Conservation (phyloP, 2,113 vertebrate species). For the Motacilla tschutschensis region DNA sequence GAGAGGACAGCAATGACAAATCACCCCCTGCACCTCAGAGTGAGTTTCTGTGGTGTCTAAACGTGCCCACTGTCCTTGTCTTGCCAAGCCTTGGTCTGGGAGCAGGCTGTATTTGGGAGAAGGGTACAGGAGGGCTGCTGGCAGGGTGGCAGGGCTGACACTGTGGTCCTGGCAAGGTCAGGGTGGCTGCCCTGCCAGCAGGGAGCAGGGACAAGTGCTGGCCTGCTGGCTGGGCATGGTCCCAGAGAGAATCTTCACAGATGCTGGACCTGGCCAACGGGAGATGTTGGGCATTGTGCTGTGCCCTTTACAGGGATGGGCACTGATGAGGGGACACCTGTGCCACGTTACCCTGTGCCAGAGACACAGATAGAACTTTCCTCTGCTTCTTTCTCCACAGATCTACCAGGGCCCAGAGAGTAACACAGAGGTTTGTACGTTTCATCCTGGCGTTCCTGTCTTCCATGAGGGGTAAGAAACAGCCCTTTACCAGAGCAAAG, state of each 20-base stretch:
- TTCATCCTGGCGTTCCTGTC: constrained; percentile 88
- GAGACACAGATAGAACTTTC: not conserved
- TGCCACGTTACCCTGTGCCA: fast-evolving
- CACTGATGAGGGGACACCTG: not conserved
- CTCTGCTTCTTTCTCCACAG: constrained; percentile 65
- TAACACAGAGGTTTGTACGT: constrained; percentile 76
- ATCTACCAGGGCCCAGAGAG: constrained; percentile 79
- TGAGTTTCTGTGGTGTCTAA: not conserved
- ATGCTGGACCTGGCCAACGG: not conserved
- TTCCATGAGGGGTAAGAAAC: constrained; percentile 93
- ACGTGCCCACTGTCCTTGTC: not conserved
- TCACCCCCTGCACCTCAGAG: not conserved
- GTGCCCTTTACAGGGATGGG: not conserved
- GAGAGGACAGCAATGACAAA: not conserved
- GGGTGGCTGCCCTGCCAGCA: not conserved
- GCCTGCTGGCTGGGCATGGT: not conserved
- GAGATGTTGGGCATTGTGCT: not conserved
- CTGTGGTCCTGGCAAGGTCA: fast-evolving
- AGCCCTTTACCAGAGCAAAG: not conserved
- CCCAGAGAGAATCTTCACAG: not conserved
- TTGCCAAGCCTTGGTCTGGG: not conserved
- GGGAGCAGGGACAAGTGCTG: not conserved
- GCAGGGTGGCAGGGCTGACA: fast-evolving
- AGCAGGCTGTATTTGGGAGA: not conserved
- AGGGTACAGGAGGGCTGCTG: not conserved